Conservation (phyloP, 2,888 invertebrate species). For the Branchipolynoe longqiensis region DNA sequence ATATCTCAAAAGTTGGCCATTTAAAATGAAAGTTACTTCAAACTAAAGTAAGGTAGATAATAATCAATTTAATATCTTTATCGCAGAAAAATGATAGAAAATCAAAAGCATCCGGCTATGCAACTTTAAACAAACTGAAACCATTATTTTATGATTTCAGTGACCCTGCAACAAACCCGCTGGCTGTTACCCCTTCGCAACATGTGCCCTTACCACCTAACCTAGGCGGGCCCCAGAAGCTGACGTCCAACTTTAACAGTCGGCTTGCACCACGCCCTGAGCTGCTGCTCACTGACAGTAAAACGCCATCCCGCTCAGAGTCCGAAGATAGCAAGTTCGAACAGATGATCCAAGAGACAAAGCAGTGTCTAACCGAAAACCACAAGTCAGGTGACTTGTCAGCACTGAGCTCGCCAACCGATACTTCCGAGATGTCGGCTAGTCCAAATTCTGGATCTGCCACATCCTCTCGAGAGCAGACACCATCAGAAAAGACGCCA, state of each 20-base stretch:
- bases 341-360: constrained; percentile 49
- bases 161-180: constrained; percentile 23
- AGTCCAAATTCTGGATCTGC: constrained; percentile 10
- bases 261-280: constrained; percentile 29
- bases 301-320: constrained; percentile 11
- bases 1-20: too few relatives aligned
- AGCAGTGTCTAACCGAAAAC: background rate
- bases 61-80: too few relatives aligned
- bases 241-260: constrained; percentile 40
- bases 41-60: too few relatives aligned
- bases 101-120: too few relatives aligned
- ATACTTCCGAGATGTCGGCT: background rate
- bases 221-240: constrained; percentile 56
- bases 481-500: background rate
- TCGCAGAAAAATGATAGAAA: too few relatives aligned
- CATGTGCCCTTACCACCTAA: constrained; percentile 56
- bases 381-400: background rate
- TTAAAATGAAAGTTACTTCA: too few relatives aligned
- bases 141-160: constrained; percentile 28
- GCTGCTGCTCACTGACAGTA: constrained; percentile 33
- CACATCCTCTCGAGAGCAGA: background rate
- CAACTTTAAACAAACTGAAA: too few relatives aligned
- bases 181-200: constrained; percentile 46
- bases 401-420: background rate
- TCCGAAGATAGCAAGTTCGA: constrained; percentile 56